These are phyloP conservation scores for Tenthredo amoena DNA, from an alignment of 2,888 invertebrate genomes.

Conservation along the genomic window DNA sequence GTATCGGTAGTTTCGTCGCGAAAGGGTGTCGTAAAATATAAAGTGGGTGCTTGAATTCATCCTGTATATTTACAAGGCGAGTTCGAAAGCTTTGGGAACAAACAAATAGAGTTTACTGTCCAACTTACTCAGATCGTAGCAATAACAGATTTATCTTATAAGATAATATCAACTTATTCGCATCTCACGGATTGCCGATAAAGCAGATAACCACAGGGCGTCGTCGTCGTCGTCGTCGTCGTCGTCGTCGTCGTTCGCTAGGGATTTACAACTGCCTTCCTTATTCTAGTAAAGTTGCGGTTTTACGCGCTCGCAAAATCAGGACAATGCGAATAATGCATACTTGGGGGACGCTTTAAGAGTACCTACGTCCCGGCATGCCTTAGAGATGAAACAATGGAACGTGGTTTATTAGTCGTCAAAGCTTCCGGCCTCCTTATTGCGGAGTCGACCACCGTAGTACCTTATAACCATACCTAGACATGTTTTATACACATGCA, in stretches of 20 bases:
- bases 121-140: conserved; percentile 27
- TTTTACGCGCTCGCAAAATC: conserved; percentile 59
- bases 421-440: conserved; percentile 58
- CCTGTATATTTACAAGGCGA: background rate
- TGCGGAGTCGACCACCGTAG: background rate
- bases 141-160: conserved; percentile 55
- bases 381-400: conserved; percentile 59
- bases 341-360: conserved; percentile 54
- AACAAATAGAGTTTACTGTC: conserved; percentile 42
- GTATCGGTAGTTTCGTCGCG: background rate
- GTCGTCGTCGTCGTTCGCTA: conserved; percentile 53
- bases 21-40: background rate
- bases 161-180: conserved; percentile 56
- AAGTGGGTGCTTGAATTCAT: conserved; percentile 16
- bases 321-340: conserved; percentile 60
- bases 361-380: conserved; percentile 42
- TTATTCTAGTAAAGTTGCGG: conserved; percentile 46
- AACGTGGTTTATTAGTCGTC: conserved; percentile 65
- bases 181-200: conserved; percentile 63
- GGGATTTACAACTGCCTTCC: conserved; percentile 54
- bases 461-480: background rate
- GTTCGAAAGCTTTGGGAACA: background rate
- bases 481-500: background rate
- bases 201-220: conserved; percentile 63
- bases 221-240: conserved; percentile 54